These are phyloP conservation scores for Epinotia ramella DNA, from an alignment of 2,888 invertebrate species.

Conservation along the genomic window DNA sequence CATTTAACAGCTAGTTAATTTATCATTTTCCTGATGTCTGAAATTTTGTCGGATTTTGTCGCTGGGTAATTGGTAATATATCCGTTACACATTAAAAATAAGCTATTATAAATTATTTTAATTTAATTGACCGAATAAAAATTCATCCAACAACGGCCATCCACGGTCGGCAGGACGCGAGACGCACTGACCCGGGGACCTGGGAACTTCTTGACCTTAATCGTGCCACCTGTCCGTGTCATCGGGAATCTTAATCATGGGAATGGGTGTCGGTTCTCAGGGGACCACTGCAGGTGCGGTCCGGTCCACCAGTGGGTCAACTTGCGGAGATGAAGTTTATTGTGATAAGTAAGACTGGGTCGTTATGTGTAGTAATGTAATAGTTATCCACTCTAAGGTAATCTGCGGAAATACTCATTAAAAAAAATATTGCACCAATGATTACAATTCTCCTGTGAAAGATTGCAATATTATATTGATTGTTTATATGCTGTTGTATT, in stretches of 20 bases:
- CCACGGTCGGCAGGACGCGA: conserved; percentile 67
- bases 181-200: conserved; percentile 70
- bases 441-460: too few species aligned
- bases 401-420: too few species aligned
- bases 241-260: conserved; percentile 80
- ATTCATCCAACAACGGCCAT: conserved; percentile 68
- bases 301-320: conserved; percentile 20
- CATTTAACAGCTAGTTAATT: too few species aligned
- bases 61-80: too few species aligned
- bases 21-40: too few species aligned
- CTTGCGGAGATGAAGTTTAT: conserved; percentile 1
- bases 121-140: conserved; percentile 48
- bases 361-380: neutral
- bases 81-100: too few species aligned
- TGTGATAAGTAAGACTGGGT: neutral
- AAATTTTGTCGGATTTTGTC: too few species aligned
- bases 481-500: too few species aligned
- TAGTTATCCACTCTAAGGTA: too few species aligned
- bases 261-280: conserved; percentile 61
- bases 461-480: too few species aligned
- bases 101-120: too few species aligned
- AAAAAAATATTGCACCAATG: too few species aligned
- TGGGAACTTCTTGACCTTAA: conserved; percentile 83
- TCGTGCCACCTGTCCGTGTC: conserved; percentile 76
- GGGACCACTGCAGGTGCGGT: conserved; percentile 49